A percentile compares a stretch with the other conserved stretches of the same genome.
Evolutionary conservation across 2,113 vertebrate species (phyloP).

Genomic region (Campylorhamphus procurvoides): DNA sequence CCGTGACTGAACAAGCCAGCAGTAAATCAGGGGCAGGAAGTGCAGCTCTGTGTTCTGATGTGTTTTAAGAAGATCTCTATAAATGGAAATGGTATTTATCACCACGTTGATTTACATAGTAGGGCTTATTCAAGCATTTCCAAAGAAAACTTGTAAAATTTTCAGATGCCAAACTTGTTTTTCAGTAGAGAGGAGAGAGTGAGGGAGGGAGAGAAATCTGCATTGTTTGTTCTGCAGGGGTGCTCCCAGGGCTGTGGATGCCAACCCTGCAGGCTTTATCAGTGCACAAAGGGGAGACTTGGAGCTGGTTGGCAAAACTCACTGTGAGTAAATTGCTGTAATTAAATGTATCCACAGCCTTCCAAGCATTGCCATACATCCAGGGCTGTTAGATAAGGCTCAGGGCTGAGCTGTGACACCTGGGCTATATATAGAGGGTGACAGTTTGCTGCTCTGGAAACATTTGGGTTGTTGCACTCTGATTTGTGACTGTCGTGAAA

Average conservation of each 20-base stretch:
- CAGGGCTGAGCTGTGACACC: not conserved
- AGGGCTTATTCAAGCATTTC: not conserved
- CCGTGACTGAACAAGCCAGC: not conserved
- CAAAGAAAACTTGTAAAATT: not conserved
- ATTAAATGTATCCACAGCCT: not conserved
- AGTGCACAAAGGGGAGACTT: accelerated
- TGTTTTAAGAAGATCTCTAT: not conserved
- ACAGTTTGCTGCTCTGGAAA: not conserved
- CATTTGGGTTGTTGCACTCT: not conserved
- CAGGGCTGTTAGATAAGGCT: not conserved
- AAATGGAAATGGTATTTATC: not conserved
- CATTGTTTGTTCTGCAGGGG: not conserved
- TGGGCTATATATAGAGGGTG: slow-evolving; percentile 18
- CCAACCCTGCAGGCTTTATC: not conserved
- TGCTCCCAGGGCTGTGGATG: not conserved
- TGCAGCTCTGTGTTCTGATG: accelerated
- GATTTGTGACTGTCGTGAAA: not conserved
- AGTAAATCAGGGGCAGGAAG: not conserved
- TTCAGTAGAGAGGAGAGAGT: not conserved
- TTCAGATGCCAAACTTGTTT: not conserved
- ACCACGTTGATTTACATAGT: not conserved
- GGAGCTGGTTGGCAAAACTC: not conserved
- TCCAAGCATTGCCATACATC: not conserved
- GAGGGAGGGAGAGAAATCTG: not conserved
- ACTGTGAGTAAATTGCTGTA: not conserved